Percentiles rank a stretch among this genome's conserved stretches.
Evolutionary conservation across 2,888 invertebrate species (phyloP).

Genomic region (Acleris cristana): DNA sequence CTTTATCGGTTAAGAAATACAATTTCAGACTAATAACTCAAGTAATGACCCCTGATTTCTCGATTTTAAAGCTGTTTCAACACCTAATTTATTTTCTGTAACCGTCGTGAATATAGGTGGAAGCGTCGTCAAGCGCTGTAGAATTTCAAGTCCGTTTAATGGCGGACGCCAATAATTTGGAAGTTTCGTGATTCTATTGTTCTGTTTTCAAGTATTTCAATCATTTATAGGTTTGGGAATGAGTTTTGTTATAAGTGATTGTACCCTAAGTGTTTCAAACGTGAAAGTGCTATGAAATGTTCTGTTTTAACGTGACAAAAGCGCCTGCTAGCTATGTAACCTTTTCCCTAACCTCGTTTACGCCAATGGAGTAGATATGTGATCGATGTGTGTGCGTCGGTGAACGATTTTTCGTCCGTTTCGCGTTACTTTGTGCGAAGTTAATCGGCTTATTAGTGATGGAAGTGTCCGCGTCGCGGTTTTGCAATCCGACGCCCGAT

Average conservation of each 20-base stretch:
- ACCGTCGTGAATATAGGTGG: slow-evolving; percentile 81
- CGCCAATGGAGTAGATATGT: slow-evolving; percentile 90
- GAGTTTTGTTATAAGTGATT: slow-evolving; percentile 70
- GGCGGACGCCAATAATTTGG: slow-evolving; percentile 84
- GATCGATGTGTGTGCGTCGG: slow-evolving; percentile 89
- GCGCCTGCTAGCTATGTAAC: slow-evolving; percentile 85
- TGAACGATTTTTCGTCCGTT: slow-evolving; percentile 85
- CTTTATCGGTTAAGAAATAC: slow-evolving; percentile 36
- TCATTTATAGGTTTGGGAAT: slow-evolving; percentile 66
- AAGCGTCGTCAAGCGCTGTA: slow-evolving; percentile 81
- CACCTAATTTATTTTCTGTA: slow-evolving; percentile 66
- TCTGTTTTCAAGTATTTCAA: slow-evolving; percentile 72
- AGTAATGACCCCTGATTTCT: slow-evolving; percentile 25
- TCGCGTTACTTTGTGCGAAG: slow-evolving; percentile 76
- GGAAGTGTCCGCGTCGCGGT: slow-evolving; percentile 83
- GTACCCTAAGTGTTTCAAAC: slow-evolving; percentile 66
- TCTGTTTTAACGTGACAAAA: slow-evolving; percentile 81
- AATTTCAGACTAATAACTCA: slow-evolving; percentile 38
- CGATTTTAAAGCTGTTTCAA: slow-evolving; percentile 42
- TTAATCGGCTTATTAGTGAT: slow-evolving; percentile 77
- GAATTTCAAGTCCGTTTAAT: slow-evolving; percentile 81
- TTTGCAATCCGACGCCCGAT: slow-evolving; percentile 81
- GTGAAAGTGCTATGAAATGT: slow-evolving; percentile 81
- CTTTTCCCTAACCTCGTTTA: slow-evolving; percentile 91
- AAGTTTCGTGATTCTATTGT: slow-evolving; percentile 83